Percentiles rank a stretch among this genome's conserved stretches.
These are phyloP conservation scores for Drosophila bunnanda DNA, from an alignment of 2,888 invertebrate species.

Conservation along the genomic window DNA sequence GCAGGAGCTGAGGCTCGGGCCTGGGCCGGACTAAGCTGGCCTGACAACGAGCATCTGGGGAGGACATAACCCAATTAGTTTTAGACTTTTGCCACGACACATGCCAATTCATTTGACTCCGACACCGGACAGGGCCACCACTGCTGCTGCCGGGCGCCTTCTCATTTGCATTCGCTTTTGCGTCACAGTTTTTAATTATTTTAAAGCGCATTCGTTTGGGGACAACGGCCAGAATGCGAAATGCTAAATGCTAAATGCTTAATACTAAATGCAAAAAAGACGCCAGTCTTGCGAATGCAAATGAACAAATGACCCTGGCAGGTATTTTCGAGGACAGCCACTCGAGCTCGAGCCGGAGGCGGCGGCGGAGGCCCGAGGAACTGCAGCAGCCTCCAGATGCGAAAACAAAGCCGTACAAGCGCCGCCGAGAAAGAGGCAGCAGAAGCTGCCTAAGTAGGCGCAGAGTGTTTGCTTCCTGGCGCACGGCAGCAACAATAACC, in stretches of 20 bases:
- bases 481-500: conserved; percentile 55
- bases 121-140: conserved; percentile 33
- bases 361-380: conserved; percentile 33
- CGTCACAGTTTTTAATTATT: conserved; percentile 63
- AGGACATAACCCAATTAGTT: conserved; percentile 70
- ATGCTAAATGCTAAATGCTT: conserved; percentile 39
- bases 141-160: conserved; percentile 12
- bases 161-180: conserved; percentile 64
- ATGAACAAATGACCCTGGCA: conserved; percentile 78
- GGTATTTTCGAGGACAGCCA: conserved; percentile 66
- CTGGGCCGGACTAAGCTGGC: conserved; percentile 19
- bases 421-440: conserved; percentile 7
- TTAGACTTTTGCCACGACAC: conserved; percentile 55
- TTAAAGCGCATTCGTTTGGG: conserved; percentile 50
- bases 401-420: not conserved
- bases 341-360: conserved; percentile 57
- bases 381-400: conserved; percentile 43
- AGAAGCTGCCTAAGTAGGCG: conserved; percentile 54
- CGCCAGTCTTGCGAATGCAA: conserved; percentile 65
- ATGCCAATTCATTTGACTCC: conserved; percentile 62
- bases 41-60: conserved; percentile 57
- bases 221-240: conserved; percentile 27
- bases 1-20: conserved; percentile 3
- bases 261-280: conserved; percentile 23
- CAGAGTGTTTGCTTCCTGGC: conserved; percentile 76